Base-by-base conservation (phyloP, 23 tunicate species). In the Styela clava region DNA sequence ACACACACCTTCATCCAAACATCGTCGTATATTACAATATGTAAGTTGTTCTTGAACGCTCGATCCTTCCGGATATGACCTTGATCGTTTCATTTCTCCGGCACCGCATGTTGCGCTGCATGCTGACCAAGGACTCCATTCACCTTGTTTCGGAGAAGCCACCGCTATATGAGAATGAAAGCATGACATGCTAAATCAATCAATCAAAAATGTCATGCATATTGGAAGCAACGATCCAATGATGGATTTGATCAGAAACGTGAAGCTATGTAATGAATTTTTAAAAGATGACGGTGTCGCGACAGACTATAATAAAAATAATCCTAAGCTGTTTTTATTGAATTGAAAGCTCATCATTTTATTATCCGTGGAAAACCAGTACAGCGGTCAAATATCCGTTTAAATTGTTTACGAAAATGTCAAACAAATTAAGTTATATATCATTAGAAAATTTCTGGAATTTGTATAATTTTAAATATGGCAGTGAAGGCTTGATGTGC, bases 91-190 rank as follows among this genome's bases (percentile, higher is more conserved):
- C 16, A 24, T 16, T 29, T 67, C 71, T 67, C 71, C 71, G 19
- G 2, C 31, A 25, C 71, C 71, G 22, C 71, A 67, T 0, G 71
- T 67, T 1, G 71, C 71, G 71, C 71, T 67, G 0, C 71, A 67
- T 67, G 16, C 31, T 1, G 71, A 67, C 71, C 71, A 67, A 0
- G 71, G 31, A 67, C 31, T 67, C 71, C 71, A 67, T 27, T 19
- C 71, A 25, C 71, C 71, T 18, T 25, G 71, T 27, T 1, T 12
- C 56, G 7, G 71, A 67, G 71, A 16, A 25, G 71, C 31, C 71
- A 1, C 71, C 31, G 71, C 30, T 67, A 29, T 16, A 67, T 18
- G 71, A 44, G 56, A 44, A 5, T 44, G 56, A 44, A 5, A 44
- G 56, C 56, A 44, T 21, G 64, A 61, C n/a, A 21, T 61, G 64